phyloP scores from a whole-genome alignment of 2,797 vertebrate genomes.

The Melopsittacus undulatus region DNA sequence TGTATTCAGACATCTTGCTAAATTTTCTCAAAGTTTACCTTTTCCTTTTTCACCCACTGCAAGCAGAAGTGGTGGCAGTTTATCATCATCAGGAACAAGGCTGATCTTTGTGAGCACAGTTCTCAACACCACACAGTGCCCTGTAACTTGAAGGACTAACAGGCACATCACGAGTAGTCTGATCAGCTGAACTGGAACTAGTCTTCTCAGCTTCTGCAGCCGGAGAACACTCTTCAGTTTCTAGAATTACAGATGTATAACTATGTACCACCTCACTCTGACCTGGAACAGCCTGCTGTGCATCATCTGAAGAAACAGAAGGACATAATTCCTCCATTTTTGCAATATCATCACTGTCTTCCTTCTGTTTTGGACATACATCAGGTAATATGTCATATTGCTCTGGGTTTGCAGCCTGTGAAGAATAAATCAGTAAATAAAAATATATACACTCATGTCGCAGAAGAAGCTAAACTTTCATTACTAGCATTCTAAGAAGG shows the following conservation, averaged over 20 bases:
- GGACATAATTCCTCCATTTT: constrained; percentile 1
- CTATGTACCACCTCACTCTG: not conserved
- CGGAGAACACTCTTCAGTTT: constrained; percentile 39
- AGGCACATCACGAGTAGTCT: not conserved
- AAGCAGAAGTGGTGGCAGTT: constrained; percentile 88
- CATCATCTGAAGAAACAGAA: constrained; percentile 20
- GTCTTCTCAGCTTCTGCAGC: constrained; percentile 35
- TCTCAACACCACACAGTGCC: constrained; percentile 82
- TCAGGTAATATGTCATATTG: not conserved
- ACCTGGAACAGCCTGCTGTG: constrained; percentile 46
- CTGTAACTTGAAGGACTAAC: constrained; percentile 81
- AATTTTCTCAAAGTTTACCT: constrained; percentile 72
- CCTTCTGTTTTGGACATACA: constrained; percentile 26
- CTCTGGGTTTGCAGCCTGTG: constrained; percentile 45
- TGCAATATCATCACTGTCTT: not conserved
- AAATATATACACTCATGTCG: not conserved
- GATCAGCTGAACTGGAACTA: not conserved
- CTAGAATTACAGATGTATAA: not conserved
- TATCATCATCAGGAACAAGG: constrained; percentile 84
- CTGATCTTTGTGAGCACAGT: constrained; percentile 77
- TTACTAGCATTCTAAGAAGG: not conserved
- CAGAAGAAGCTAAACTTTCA: not conserved
- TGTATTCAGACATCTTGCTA: not conserved
- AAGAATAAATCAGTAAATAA: not conserved
- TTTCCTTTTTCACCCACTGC: constrained; percentile 78